Percentiles rank a stretch among this genome's conserved stretches.
These are phyloP conservation scores for Aeoliscus strigatus DNA, from an alignment of 2,797 vertebrate genomes.

Conservation along the genomic window DNA sequence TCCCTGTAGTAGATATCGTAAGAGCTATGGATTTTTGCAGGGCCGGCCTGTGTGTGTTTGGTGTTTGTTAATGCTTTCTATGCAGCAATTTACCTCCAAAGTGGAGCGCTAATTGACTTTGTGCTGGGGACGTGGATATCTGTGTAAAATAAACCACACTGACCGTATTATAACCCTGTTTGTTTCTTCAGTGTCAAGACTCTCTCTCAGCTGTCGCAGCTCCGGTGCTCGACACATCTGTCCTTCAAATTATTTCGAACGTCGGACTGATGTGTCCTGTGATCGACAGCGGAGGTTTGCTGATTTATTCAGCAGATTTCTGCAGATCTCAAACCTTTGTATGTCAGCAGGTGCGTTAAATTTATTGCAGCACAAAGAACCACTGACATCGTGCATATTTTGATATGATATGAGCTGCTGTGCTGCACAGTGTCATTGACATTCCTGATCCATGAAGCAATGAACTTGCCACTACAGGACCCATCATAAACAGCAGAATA, in stretches of 20 bases:
- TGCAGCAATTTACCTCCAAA: constrained; percentile 50
- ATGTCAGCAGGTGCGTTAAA: background rate
- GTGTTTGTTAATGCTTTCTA: constrained; percentile 13
- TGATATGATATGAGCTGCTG: constrained; percentile 17
- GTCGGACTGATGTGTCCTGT: background rate
- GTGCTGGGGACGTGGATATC: constrained; percentile 41
- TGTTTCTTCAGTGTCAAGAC: constrained; percentile 32
- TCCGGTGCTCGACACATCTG: too few species aligned
- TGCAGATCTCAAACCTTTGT: background rate
- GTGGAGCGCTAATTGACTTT: constrained; percentile 64
- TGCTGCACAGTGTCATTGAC: constrained; percentile 52
- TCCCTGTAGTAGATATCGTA: constrained; percentile 24
- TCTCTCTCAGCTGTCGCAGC: too few species aligned
- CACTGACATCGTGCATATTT: constrained; percentile 1
- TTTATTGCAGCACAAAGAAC: constrained; percentile 2
- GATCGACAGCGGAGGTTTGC: background rate
- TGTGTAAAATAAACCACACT: constrained; percentile 57
- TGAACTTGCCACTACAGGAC: constrained; percentile 54
- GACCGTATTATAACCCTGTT: constrained; percentile 38
- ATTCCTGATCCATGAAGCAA: constrained; percentile 55
- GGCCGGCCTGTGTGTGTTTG: constrained; percentile 3
- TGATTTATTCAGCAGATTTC: background rate
- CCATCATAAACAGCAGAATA: constrained; percentile 45
- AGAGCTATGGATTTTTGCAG: constrained; percentile 15
- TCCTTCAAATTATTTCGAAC: background rate